Evolutionary conservation across 2,113 vertebrate genomes (phyloP).

Genomic region (Polypterus senegalus): DNA sequence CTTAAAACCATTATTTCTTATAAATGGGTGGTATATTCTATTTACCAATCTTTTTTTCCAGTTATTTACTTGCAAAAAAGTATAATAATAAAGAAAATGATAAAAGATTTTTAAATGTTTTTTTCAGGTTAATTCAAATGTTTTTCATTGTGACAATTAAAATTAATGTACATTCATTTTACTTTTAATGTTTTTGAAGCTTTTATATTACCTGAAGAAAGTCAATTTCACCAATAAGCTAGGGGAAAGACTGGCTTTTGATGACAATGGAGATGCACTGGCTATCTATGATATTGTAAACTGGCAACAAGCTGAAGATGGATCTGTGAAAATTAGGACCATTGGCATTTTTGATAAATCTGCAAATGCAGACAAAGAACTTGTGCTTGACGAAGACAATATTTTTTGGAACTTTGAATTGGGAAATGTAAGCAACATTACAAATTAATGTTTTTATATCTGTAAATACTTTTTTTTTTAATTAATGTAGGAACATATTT

Average conservation of each 20-base stretch:
- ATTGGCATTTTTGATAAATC: not conserved
- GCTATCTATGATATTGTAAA: not conserved
- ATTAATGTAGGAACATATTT: no score
- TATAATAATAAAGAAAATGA: no score
- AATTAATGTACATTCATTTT: no score
- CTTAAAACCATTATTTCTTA: not conserved
- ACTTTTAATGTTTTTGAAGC: not conserved
- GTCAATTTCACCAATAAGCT: slow-evolving; percentile 1
- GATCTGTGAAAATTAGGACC: not conserved
- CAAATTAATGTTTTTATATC: no score
- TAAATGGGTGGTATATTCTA: not conserved
- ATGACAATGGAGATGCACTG: slow-evolving; percentile 1
- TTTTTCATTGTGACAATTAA: no score
- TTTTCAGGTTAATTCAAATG: no score
- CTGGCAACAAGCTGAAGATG: slow-evolving; percentile 1
- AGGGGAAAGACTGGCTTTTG: slow-evolving; percentile 1
- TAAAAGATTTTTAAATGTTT: not conserved
- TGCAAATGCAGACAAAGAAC: not conserved
- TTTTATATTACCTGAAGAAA: slow-evolving; percentile 3
- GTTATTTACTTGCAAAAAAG: not conserved
- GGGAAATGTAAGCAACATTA: not conserved
- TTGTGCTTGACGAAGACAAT: slow-evolving; percentile 6
- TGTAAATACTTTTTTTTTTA: no score
- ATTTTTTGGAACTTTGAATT: slow-evolving; percentile 1
- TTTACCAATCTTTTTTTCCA: not conserved